Percentiles rank a stretch among this genome's conserved stretches.
Evolutionary conservation across 2,888 invertebrate species (phyloP).

Genomic region (Netelia virgata): DNA sequence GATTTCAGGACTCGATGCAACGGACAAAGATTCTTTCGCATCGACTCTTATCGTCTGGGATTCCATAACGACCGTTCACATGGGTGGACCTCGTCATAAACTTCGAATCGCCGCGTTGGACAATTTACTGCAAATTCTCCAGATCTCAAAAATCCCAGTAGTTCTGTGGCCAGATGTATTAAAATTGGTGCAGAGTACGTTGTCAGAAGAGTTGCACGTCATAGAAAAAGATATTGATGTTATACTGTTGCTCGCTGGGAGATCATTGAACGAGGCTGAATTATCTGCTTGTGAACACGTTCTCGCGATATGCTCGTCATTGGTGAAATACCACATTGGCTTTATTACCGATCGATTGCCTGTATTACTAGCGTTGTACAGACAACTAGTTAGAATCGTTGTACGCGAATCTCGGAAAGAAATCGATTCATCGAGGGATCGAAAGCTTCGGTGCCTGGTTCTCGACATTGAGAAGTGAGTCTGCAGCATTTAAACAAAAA

Average conservation of each 20-base stretch:
- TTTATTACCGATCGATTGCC: constrained; percentile 77
- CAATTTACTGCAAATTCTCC: constrained; percentile 72
- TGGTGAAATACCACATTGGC: constrained; percentile 75
- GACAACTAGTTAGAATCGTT: constrained; percentile 72
- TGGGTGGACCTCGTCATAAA: constrained; percentile 74
- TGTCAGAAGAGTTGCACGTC: constrained; percentile 73
- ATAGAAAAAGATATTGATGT: constrained; percentile 75
- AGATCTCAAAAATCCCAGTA: constrained; percentile 64
- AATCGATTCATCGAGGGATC: constrained; percentile 69
- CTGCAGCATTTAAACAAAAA: constrained; percentile 26
- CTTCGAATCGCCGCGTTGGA: constrained; percentile 72
- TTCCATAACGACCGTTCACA: constrained; percentile 74
- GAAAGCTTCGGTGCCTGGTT: constrained; percentile 73
- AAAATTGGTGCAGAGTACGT: constrained; percentile 70
- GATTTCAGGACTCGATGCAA: constrained; percentile 68
- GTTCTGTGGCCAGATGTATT: constrained; percentile 72
- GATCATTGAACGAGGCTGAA: constrained; percentile 72
- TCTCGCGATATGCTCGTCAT: constrained; percentile 74
- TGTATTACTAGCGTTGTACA: constrained; percentile 76
- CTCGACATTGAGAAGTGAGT: constrained; percentile 81
- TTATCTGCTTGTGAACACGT: constrained; percentile 73
- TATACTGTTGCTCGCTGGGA: constrained; percentile 72
- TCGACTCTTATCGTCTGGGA: constrained; percentile 77
- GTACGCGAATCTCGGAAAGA: constrained; percentile 73
- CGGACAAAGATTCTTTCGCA: constrained; percentile 66